Percentiles rank a stretch among this genome's conserved stretches.
phyloP scores from a whole-genome alignment of 2,888 invertebrate species.

The Heteromyza rotundicornis region DNA sequence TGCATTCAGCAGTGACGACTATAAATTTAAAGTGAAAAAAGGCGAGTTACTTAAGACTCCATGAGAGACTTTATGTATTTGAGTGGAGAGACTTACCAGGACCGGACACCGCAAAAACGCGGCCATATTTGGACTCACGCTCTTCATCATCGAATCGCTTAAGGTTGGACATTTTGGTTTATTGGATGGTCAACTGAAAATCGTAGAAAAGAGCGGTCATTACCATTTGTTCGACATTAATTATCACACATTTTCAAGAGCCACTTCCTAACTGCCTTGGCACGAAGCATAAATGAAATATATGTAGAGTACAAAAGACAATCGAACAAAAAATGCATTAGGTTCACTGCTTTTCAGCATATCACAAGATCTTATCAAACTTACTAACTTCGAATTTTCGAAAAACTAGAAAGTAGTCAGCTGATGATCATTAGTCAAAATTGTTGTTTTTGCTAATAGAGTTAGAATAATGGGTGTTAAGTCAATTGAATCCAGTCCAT shows the following conservation, averaged over 20 bases:
- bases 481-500: too few relatives aligned
- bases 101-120: slow-evolving; percentile 96
- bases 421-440: too few relatives aligned
- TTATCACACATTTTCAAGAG: background rate
- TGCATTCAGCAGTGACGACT: slow-evolving; percentile 99
- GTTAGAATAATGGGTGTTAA: too few relatives aligned
- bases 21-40: too few relatives aligned
- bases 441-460: too few relatives aligned
- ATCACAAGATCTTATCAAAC: too few relatives aligned
- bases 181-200: slow-evolving; percentile 38
- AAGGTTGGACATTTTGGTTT: slow-evolving; percentile 69
- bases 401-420: too few relatives aligned
- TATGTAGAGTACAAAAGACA: too few relatives aligned
- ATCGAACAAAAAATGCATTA: too few relatives aligned
- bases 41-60: background rate
- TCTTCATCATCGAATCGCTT: slow-evolving; percentile 82
- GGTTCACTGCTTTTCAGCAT: too few relatives aligned
- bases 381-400: too few relatives aligned
- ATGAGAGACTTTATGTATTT: slow-evolving; percentile 4
- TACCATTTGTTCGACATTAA: background rate
- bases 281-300: too few relatives aligned
- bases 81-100: slow-evolving; percentile 73
- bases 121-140: slow-evolving; percentile 88
- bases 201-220: background rate
- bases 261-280: background rate